Base-by-base conservation (phyloP, 2,113 vertebrate species). In the Arizona elegans region DNA sequence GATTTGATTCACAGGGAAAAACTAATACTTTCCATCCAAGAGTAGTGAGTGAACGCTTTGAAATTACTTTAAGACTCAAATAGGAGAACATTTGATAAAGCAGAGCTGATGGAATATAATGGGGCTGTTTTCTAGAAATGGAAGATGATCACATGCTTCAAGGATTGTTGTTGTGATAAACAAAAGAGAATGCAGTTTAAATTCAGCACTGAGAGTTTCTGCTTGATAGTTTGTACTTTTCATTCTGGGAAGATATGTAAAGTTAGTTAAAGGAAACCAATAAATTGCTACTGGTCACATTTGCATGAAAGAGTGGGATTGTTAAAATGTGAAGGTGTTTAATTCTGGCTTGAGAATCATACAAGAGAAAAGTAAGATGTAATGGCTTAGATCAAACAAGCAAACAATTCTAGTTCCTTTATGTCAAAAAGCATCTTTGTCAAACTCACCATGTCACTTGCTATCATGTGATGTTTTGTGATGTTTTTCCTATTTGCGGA, bases 31-130 rank as follows among this genome's bases (percentile, higher is more conserved):
- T 94, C 89, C 90, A 95, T 86, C 94, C 95, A 58, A 54, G 90
- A 92, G 94, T 95, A 93, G 88, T 94, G 95, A 96, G 95, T 91
- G 89, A 96, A 96, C 92, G 87, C 96, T 97, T 97, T 98, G 97
- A 97, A 97, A 95, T 88, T 93, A 93, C 97, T 98, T 97, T 96
- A 97, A 97, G 94, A 97, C 96, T 96, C 95, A 97, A 97, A 96
- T 96, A 96, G 96, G 96, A 96, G 93, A 98, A 97, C 96, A 96
- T 97, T 97, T 97, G 97, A 96, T 96, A 97, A 97, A 97, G 89
- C 50, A 1, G 56, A 96, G 93, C 94, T 86, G 96, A 91, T 65
- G 92, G 94, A 93, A 94, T 96, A 93, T 93, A 96, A 95, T 52
- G 85, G 89, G 93, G 52, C 0, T 86, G 95, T 75, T 93, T 97